Base-by-base conservation (phyloP, 2,888 invertebrate genomes). In the Drosophila leonis region DNA sequence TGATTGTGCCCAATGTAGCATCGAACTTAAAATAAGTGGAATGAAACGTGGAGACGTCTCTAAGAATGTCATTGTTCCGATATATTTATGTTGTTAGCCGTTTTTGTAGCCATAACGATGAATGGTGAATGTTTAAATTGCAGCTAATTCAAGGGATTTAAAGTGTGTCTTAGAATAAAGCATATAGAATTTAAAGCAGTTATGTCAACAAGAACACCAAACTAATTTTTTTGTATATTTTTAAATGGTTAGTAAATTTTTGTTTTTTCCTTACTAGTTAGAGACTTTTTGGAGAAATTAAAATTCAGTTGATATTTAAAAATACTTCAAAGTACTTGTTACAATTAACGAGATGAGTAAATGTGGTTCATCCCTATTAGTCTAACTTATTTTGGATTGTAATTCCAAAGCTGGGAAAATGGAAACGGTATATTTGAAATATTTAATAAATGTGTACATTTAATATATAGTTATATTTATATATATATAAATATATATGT, bases 341-440 rank as follows among this genome's bases (percentile, higher is more conserved):
- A 52, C 33, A 35, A 51, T 51, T 20, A 35, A 35, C 1, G 48
- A 18, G 10, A 18, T 48, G 29, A 5, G 29, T 1, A 18, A 18
- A 49, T 31, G 7, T 18, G 0, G 48, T 6, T 18, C 48, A 49
- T 49, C 48, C 12, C 48, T 31, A 49, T n/a, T 5, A 48, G 7
- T 1, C 48, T 29, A 6, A 18, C n/a, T 49, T 49, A 49, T 18
- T 49, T 49, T 31, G 12, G 48, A 49, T 49, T 18, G 10, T 18
- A 49, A 49, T 49, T 49, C 31, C 2, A 1, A 49, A 49, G 31
- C 29, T 31, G 18, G 1, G 18, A 73, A 54, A 44, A 75, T 70
- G 65, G 61, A 61, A 41, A 41, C 44, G 70, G 74, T 75, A 49
- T 42, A 20, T n/a, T 33, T 5, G 0, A 29, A 48, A 12, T 31